Base-by-base conservation (phyloP, 2,113 vertebrate genomes). In the Passer montanus region DNA sequence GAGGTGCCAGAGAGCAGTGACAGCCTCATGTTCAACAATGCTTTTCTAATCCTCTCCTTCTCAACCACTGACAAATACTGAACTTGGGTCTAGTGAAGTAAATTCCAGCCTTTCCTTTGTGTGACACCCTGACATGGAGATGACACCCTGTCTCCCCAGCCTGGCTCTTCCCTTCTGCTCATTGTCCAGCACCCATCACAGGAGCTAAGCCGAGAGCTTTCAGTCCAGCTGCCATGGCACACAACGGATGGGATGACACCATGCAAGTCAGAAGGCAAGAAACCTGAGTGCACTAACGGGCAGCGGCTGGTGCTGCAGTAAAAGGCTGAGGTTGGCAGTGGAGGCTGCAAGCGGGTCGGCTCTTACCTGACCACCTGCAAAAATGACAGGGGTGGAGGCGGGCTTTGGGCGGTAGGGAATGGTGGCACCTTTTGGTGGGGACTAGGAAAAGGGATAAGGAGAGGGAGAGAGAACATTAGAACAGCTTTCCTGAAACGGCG, bases 211-310 rank as follows among this genome's bases (percentile, higher is more conserved):
- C 10, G 58, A 96, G 96, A 98, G 97, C 97, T 97, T 97, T 97
- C 91, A 60, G 88, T 95, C 94, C 92, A 84, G 80, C 27, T 95
- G 70, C 70, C 3, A 0, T 20, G 88, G 94, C 37, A 84, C 59
- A 16, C 93, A n/a, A 91, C 0, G 13, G 95, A 95, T 89, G 91
- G 97, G 94, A 94, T 94, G 93, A 97, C 89, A 96, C 79, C 98
- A 98, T 98, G 98, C 97, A 97, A 97, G 98, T 98, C 98, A 98
- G 98, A 98, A 98, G 98, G 97, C 96, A 96, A 98, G 99, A 99
- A 99, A 99, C 99, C 99, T 99, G 99, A 99, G 98, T 98, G 99
- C 98, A 99, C 99, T 99, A 99, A 99, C 99, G 98, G 99, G 99
- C 99, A 99, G 99, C 99, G 99, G 99, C 99, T 99, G 99, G 98